A percentile compares a stretch with the other conserved stretches of the same genome.
phyloP scores from a whole-genome alignment of 2,888 invertebrate genomes.

The Epirrhoe alternata region DNA sequence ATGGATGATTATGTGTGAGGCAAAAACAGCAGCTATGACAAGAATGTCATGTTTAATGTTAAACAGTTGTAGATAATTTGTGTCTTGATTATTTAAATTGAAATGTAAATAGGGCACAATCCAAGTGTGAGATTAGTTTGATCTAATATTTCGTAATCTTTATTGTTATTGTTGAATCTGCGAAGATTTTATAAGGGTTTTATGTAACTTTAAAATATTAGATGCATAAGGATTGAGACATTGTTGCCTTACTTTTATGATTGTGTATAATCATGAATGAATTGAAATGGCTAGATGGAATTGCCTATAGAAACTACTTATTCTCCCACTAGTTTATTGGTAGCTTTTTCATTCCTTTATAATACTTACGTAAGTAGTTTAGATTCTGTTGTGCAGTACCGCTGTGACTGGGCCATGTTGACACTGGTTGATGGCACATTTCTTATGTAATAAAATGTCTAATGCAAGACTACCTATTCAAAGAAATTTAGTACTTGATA shows the following conservation, averaged over 20 bases:
- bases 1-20: neutral
- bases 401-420: neutral
- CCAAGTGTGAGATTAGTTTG: slow-evolving; percentile 63
- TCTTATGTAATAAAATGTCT: neutral
- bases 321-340: slow-evolving; percentile 50
- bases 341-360: slow-evolving; percentile 54
- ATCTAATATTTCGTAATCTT: slow-evolving; percentile 55
- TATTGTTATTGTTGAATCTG: slow-evolving; percentile 57
- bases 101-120: slow-evolving; percentile 43
- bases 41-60: neutral
- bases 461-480: neutral
- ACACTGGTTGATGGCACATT: neutral
- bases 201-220: slow-evolving; percentile 37
- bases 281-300: slow-evolving; percentile 57
- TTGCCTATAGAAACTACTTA: slow-evolving; percentile 57
- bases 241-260: slow-evolving; percentile 68
- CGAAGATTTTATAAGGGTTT: slow-evolving; percentile 47
- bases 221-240: slow-evolving; percentile 30
- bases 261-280: slow-evolving; percentile 38
- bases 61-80: slow-evolving; percentile 18
- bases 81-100: slow-evolving; percentile 21
- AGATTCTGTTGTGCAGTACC: slow-evolving; percentile 26
- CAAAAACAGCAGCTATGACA: neutral
- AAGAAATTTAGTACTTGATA: slow-evolving; percentile 37
- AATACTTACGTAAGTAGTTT: slow-evolving; percentile 31